Conservation (phyloP, 2,888 invertebrate species). For the Lasius fuliginosus region DNA sequence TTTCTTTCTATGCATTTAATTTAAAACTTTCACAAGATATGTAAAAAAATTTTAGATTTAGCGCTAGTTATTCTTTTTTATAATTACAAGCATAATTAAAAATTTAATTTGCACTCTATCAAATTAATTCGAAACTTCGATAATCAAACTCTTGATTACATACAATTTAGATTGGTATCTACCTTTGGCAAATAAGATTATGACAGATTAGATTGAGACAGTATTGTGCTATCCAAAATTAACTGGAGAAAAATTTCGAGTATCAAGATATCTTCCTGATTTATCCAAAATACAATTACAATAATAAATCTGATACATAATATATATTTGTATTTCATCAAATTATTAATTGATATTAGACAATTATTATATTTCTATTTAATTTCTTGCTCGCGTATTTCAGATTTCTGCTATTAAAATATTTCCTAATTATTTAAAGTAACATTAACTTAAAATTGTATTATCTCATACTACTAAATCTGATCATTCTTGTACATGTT, state of each 20-base stretch:
- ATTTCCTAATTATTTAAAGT: background rate
- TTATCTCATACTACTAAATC: background rate
- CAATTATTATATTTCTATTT: background rate
- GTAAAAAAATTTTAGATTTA: background rate
- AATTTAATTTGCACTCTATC: background rate
- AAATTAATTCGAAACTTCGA: background rate
- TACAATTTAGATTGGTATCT: background rate
- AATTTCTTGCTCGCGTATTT: background rate
- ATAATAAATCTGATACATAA: background rate
- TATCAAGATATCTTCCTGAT: background rate
- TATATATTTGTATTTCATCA: background rate
- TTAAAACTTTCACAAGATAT: background rate
- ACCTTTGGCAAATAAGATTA: background rate
- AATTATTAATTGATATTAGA: background rate
- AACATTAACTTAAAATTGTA: background rate
- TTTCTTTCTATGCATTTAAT: background rate
- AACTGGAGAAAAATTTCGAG: background rate
- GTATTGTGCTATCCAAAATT: background rate
- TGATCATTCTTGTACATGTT: background rate
- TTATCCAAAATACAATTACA: background rate
- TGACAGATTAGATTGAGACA: background rate
- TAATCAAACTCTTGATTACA: background rate
- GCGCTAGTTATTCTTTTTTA: background rate
- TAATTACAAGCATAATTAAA: background rate
- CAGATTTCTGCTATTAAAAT: background rate